Evolutionary conservation across 2,113 vertebrate species (phyloP), one percentile per base, ranked within the genome.

Genomic region (Dicrurus megarhynchus): DNA sequence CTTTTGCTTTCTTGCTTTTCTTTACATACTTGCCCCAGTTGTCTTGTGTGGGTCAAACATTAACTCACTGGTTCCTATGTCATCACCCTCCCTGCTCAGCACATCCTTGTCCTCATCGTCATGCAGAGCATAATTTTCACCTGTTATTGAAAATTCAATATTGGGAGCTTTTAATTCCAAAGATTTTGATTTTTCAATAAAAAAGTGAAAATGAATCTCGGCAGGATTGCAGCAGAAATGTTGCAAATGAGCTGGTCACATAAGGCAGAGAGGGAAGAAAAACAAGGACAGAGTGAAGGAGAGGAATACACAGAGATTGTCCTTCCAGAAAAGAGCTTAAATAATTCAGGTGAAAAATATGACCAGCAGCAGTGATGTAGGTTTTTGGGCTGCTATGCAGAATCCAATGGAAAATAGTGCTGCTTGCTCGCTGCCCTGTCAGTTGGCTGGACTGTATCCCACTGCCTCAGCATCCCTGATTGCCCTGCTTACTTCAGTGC

Each of bases 141-240:
- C 97, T 98, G 96, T 88, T 96, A 97, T 93, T 97, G 97, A 95
- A 97, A 97, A 97, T 98, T 98, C 98, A 98, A 97, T 98, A 98
- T 97, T 95, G 94, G 82, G 90, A 96, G 81, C 61, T 81, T 96
- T 96, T 98, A 97, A 98, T 98, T 97, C 96, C 71, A 93, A 91
- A 90, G 98, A 97, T 98, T 97, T 97, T 42, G 85, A 97, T 97
- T 98, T 98, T 97, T 96, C 97, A 97, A 94, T 98, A 98, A 96
- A 97, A 98, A 98, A 63, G 98, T 97, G 98, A 98, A 98, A 98
- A 98, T 98, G 3, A 98, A 97, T 97, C 97, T 95, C 95, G 33
- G 93, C 7, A 4, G 97, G 97, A 96, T 86, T 95, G 84, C 84
- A 92, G 89, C 84, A 97, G 91, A 97, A 97, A 97, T 69, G 89